Percentiles rank a stretch among this genome's conserved stretches.
Evolutionary conservation across 2,888 invertebrate genomes (phyloP).

Genomic region (Agrypnus murinus): DNA sequence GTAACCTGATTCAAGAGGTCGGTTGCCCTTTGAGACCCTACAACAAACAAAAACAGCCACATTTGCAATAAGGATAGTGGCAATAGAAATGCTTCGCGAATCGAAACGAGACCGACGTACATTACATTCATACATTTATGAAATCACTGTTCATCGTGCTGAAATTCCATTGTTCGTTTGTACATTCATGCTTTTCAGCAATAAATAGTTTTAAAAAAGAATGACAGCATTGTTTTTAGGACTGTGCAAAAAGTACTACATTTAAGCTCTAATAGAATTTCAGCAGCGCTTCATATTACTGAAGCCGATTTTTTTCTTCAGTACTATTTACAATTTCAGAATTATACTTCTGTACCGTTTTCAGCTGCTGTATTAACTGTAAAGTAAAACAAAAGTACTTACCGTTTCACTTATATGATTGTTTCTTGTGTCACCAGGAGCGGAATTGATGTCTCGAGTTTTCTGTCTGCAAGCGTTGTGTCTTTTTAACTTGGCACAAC

Average conservation of each 20-base stretch:
- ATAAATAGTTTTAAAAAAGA: not conserved
- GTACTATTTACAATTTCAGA: no score
- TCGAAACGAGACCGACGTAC: not conserved
- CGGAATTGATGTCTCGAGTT: conserved; percentile 59
- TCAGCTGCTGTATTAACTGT: no score
- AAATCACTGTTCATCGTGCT: conserved; percentile 11
- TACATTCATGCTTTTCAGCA: conserved; percentile 5
- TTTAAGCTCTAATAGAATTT: no score
- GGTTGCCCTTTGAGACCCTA: not conserved
- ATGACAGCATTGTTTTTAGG: not conserved
- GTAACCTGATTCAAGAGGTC: not conserved
- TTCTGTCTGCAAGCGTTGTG: conserved; percentile 70
- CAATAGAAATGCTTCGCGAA: not conserved
- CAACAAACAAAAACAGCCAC: conserved; percentile 7
- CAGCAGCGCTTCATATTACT: no score
- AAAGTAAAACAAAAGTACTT: no score
- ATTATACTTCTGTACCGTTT: no score
- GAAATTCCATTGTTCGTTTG: conserved; percentile 13
- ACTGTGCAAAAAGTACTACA: not conserved
- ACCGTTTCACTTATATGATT: conserved; percentile 35
- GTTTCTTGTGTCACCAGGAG: conserved; percentile 30
- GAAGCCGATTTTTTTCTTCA: no score
- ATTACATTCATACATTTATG: conserved; percentile 17
- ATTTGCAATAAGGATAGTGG: conserved; percentile 5
- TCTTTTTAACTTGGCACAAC: conserved; percentile 68